Evolutionary conservation across 2,113 vertebrate genomes (phyloP).

Genomic region (Lates calcarifer): DNA sequence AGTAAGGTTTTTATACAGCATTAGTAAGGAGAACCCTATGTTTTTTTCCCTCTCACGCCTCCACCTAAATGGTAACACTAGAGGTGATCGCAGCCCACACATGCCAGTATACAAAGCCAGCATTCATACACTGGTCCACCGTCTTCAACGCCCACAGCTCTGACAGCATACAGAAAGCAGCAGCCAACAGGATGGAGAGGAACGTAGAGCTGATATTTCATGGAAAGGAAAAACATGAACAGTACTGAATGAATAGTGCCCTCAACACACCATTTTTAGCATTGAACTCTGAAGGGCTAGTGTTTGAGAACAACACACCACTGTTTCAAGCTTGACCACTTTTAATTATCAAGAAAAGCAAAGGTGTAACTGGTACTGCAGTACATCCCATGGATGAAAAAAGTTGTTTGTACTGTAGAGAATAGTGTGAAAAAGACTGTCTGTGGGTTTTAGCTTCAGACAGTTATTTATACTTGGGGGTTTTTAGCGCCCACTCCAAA

Average conservation of each 20-base stretch:
- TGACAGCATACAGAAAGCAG: conserved; percentile 58
- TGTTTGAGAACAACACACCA: conserved; percentile 63
- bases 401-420: conserved; percentile 24
- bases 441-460: neutral
- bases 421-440: conserved; percentile 13
- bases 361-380: conserved; percentile 29
- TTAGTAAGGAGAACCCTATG: conserved; percentile 32
- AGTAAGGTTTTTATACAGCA: conserved; percentile 21
- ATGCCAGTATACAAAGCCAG: conserved; percentile 76
- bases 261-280: conserved; percentile 41
- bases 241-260: conserved; percentile 64
- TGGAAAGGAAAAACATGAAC: conserved; percentile 67
- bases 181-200: conserved; percentile 64
- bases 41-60: conserved; percentile 43
- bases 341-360: conserved; percentile 56
- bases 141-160: conserved; percentile 65
- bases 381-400: neutral
- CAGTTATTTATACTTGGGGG: neutral
- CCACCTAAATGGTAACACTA: conserved; percentile 51
- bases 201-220: conserved; percentile 59
- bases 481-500: neutral
- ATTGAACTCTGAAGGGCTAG: conserved; percentile 39
- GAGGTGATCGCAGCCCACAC: conserved; percentile 67
- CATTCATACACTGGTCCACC: conserved; percentile 76
- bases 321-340: conserved; percentile 21